Percentiles rank a stretch among this genome's conserved stretches.
Conservation (phyloP, 1,140 invertebrate genomes). For the Papilio dardanus region DNA sequence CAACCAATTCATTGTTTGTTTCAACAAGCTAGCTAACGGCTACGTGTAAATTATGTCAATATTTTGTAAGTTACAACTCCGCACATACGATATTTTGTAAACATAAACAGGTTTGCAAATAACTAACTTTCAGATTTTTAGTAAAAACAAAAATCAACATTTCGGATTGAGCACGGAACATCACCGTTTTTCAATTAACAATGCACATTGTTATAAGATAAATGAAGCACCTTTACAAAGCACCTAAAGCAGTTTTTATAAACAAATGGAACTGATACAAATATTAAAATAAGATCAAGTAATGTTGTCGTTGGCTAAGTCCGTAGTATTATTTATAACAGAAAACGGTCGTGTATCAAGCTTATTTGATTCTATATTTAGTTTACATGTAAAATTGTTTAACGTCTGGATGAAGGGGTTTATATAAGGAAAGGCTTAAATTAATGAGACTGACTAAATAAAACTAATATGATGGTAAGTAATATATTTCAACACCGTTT, state of each 20-base stretch:
- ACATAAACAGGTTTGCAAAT: neutral
- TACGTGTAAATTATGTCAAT: slow-evolving; percentile 7
- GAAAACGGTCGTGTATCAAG: neutral
- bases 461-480: no score
- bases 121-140: neutral
- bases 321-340: neutral
- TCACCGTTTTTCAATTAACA: no score
- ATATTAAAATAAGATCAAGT: neutral
- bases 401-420: neutral
- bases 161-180: neutral
- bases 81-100: neutral
- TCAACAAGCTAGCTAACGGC: neutral
- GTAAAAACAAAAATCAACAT: neutral
- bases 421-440: no score
- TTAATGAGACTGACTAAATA: neutral
- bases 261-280: neutral
- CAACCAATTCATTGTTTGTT: slow-evolving; percentile 3
- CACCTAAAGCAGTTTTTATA: no score
- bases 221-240: no score
- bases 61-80: neutral
- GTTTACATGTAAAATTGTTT: neutral
- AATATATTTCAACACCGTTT: neutral
- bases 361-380: slow-evolving; percentile 7
- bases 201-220: no score
- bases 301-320: neutral